Base-by-base conservation (phyloP, 2,113 vertebrate genomes). In the Silurus asotus region DNA sequence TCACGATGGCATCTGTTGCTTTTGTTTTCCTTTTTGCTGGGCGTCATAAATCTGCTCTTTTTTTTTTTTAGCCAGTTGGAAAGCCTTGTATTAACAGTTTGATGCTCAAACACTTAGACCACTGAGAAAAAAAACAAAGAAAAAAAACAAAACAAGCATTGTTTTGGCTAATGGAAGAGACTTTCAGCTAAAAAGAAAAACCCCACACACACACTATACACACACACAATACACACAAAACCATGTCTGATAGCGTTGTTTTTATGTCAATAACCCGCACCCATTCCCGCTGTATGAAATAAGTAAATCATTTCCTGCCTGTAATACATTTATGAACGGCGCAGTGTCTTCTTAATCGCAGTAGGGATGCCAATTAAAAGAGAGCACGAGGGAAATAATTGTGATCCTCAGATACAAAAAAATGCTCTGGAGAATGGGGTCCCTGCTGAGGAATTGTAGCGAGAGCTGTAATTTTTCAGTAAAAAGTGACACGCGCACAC, bases 321-420 rank as follows among this genome's bases (percentile, higher is more conserved):
- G 94, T 92, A 92, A 94, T 94, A 95, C 92, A 94, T 94, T 93
- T 95, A 94, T 95, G 94, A 95, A 95, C 93, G 94, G 93, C 91
- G 89, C 91, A 93, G 93, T 92, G 94, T 92, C 93, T 94, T 93
- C 93, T 93, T 92, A 90, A 90, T 92, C 94, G 89, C 94, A 92
- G 94, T 91, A 91, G 95, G 95, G 87, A 92, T 88, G 91, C 91
- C 93, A 93, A 95, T 95, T 95, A 95, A 93, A 94, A 93, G 90
- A 86, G 93, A 93, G 93, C 93, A 94, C 93, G 91, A 94, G 94
- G 93, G 94, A 94, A 95, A 95, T 94, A 95, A 94, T 95, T 95
- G 94, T 94, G 93, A 94, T 95, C 93, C 94, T 92, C 94, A 92
- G 92, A 94, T 94, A 94, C 37, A 37, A 37, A 37, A 94, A 85